Percentiles rank a stretch among this genome's conserved stretches.
phyloP scores from a whole-genome alignment of 2,113 vertebrate genomes.

The Corvus cornix region DNA sequence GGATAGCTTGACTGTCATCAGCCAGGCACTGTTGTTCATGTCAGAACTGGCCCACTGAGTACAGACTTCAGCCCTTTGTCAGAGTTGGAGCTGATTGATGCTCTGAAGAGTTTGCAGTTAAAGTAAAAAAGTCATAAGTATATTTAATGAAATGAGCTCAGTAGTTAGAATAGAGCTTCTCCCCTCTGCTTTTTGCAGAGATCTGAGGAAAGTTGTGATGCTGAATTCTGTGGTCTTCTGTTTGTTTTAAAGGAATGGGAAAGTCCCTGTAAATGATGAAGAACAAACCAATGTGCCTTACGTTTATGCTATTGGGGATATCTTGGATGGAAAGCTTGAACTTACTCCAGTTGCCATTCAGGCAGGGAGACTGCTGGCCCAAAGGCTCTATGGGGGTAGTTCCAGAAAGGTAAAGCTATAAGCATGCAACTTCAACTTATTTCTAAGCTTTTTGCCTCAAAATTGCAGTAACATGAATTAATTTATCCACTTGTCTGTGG shows the following conservation, averaged over 20 bases:
- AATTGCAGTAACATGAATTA: neutral
- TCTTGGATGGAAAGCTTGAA: conserved; percentile 91
- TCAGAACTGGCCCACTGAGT: neutral
- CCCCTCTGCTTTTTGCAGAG: neutral
- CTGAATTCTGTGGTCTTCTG: neutral
- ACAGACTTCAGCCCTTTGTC: neutral
- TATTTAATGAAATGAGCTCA: neutral
- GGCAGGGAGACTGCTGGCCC: conserved; percentile 89
- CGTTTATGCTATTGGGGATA: conserved; percentile 91
- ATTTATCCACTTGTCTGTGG: neutral
- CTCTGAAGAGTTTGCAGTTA: neutral
- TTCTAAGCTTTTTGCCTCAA: neutral
- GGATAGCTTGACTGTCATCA: neutral
- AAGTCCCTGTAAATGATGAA: conserved; percentile 87
- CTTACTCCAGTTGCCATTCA: conserved; percentile 94
- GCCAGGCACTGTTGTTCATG: neutral
- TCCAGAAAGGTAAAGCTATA: conserved; percentile 78
- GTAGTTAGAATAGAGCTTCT: neutral
- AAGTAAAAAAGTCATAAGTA: neutral
- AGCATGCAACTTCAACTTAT: neutral
- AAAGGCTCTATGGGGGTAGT: conserved; percentile 81
- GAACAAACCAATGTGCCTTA: conserved; percentile 92
- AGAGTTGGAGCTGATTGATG: neutral
- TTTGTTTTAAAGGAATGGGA: conserved; percentile 82
- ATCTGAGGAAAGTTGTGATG: neutral